Conservation (phyloP, 2,888 invertebrate species). For the Rhodophaea formosa region DNA sequence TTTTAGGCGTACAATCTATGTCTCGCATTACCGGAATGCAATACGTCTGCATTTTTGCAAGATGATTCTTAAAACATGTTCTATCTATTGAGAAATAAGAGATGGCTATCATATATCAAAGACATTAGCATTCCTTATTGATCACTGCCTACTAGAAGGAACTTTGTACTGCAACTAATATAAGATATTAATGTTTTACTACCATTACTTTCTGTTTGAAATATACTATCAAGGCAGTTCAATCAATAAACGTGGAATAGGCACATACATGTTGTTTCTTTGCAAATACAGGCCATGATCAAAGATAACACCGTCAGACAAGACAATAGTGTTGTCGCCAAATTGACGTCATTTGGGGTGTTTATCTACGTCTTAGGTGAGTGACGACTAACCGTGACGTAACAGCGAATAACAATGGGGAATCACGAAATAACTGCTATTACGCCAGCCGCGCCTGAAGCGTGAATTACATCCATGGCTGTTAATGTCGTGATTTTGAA, state of each 20-base stretch:
- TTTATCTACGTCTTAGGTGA: background rate
- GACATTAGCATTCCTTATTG: no score
- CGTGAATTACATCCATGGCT: background rate
- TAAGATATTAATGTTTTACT: no score
- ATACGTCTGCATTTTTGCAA: no score
- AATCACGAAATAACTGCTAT: conserved; percentile 2
- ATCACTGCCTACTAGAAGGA: no score
- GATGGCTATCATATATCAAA: no score
- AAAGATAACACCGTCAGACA: background rate
- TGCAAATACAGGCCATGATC: background rate
- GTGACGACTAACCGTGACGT: conserved; percentile 11
- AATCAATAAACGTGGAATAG: background rate
- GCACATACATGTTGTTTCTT: background rate
- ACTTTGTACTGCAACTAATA: no score
- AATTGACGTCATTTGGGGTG: conserved; percentile 5
- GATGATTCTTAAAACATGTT: no score
- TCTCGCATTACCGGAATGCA: no score
- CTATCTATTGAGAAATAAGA: no score
- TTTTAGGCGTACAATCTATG: no score
- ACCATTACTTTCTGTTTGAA: background rate
- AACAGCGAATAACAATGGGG: background rate
- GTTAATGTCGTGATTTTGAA: background rate
- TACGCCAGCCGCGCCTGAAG: background rate
- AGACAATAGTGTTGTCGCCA: background rate
- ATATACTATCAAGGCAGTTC: background rate